Conservation (phyloP, 2,113 vertebrate genomes). For the Neogobius melanostomus region DNA sequence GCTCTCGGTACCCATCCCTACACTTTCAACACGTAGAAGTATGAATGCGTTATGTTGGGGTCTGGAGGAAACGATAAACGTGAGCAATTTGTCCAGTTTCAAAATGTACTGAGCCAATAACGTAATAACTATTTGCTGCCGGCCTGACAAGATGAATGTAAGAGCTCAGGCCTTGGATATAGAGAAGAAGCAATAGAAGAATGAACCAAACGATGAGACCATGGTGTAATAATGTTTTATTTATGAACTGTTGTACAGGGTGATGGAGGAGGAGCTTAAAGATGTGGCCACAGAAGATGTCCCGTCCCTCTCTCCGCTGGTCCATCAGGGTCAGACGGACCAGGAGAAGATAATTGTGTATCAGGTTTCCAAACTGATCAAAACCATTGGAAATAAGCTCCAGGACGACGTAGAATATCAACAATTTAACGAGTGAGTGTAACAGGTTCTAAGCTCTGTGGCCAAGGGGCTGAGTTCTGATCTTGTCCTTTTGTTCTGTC, state of each 20-base stretch:
- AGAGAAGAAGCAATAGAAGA: too few relatives aligned
- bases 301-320: constrained; percentile 13
- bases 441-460: background rate
- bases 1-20: too few relatives aligned
- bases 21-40: too few relatives aligned
- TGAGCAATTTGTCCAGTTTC: too few relatives aligned
- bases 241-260: constrained; percentile 20
- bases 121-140: too few relatives aligned
- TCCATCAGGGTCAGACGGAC: background rate
- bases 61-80: too few relatives aligned
- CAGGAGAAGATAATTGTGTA: constrained; percentile 49
- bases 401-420: constrained; percentile 40
- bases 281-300: constrained; percentile 16
- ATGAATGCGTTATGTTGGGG: too few relatives aligned
- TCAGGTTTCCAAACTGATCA: constrained; percentile 47
- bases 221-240: background rate
- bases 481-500: background rate
- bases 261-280: constrained; percentile 53
- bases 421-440: constrained; percentile 43
- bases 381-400: constrained; percentile 44
- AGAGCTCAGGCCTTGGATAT: too few relatives aligned
- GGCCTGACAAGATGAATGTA: too few relatives aligned
- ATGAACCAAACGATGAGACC: too few relatives aligned
- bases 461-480: too few relatives aligned
- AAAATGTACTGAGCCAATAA: too few relatives aligned